Conservation (phyloP, 2,113 vertebrate genomes). For the Scalopus aquaticus region DNA sequence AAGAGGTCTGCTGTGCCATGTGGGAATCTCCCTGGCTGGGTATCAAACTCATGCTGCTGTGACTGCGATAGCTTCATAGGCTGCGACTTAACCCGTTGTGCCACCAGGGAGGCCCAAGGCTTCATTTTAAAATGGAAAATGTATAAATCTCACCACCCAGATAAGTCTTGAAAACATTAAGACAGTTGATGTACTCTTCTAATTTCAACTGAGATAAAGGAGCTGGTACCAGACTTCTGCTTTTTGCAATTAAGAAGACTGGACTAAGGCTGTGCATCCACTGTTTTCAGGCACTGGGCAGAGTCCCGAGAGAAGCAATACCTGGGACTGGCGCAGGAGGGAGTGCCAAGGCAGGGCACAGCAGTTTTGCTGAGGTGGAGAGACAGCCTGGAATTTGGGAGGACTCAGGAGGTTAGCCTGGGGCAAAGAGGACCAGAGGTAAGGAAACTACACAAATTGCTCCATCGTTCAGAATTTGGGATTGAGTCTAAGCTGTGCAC, state of each 20-base stretch:
- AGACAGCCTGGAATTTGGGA: neutral
- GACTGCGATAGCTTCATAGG: too few relatives aligned
- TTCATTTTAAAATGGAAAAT: conserved; percentile 17
- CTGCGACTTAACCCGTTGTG: too few relatives aligned
- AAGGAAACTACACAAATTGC: neutral
- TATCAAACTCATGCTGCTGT: too few relatives aligned
- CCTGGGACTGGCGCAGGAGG: neutral
- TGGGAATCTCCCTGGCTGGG: too few relatives aligned
- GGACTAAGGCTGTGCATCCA: neutral
- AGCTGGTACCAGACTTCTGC: neutral
- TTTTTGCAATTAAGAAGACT: neutral
- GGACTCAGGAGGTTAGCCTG: neutral
- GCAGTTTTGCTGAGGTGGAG: neutral
- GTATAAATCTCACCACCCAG: neutral
- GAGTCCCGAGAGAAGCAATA: neutral
- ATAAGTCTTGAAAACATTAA: neutral
- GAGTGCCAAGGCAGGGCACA: neutral
- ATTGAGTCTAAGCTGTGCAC: neutral
- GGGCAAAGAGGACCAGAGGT: neutral
- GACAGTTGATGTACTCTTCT: neutral
- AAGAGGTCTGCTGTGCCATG: too few relatives aligned
- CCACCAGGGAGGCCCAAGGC: too few relatives aligned
- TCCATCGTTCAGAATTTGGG: neutral
- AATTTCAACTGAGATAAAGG: neutral
- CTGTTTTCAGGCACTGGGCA: neutral